Evolutionary conservation across 2,888 invertebrate genomes (phyloP), one percentile per base, ranked within the genome.

Genomic region (Clivina fossor): DNA sequence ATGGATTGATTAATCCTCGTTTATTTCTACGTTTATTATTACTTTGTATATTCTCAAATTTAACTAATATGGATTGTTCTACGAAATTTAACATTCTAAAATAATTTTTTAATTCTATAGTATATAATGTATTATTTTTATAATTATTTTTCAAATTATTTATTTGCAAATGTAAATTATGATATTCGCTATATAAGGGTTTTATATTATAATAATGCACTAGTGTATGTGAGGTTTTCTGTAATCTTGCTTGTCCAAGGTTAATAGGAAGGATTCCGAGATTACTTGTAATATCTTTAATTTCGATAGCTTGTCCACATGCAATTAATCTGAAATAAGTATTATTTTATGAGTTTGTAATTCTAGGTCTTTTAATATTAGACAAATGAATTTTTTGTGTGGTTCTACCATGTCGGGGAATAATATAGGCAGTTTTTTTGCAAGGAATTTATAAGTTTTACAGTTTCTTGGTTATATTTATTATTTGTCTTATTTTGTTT

Each of bases 401-500:
- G 5, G 38, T 38, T 4, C 18, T 38, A 2, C 38, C 38, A 8
- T 38, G 38, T 1, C 3, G 15, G 3, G 38, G 15, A 18, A 18
- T 38, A 18, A 38, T 15, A 3, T 38, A 18, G 4, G 18, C 38
- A n/a, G n/a, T n/a, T 38, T 9, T 24, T 38, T 8, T 16, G 19
- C n/a, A n/a, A 2, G 16, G 3, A 2, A 8, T 38, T 13, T 1
- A 13, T 3, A 8, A 18, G 5, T 18, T 18, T 38, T 16, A 38
- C 3, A 16, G 15, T 15, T 38, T 38, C 18, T 2, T 3, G 38
- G 15, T 16, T 4, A 13, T 16, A 38, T 38, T 38, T 37, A 15
- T 37, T 37, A 15, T 4, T 11, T 8, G 38, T 38, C 18, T 38
- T 38, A 5, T 38, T 15, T 38, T 38, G 38, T 18, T 38, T 38